Evolutionary conservation across 23 tunicate genomes (phyloP).

Genomic region (Styela plicata): DNA sequence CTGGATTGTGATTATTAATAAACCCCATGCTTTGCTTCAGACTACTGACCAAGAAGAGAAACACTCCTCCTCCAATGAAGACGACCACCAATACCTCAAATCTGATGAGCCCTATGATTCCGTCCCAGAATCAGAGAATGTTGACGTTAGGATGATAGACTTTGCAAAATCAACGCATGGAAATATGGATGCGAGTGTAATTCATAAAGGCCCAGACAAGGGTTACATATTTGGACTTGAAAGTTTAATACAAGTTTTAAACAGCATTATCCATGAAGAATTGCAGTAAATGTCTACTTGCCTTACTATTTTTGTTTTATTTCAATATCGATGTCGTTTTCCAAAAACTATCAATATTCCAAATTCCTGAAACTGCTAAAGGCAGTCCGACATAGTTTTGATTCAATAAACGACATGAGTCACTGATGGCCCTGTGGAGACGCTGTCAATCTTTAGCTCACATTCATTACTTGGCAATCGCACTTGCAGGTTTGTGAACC

Average conservation of each 20-base stretch:
- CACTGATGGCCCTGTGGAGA: too few relatives aligned
- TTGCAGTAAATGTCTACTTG: background rate
- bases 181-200: constrained; percentile 50
- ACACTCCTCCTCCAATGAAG: background rate
- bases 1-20: too few relatives aligned
- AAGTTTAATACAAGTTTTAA: constrained; percentile 54
- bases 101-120: background rate
- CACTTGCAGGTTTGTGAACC: too few relatives aligned
- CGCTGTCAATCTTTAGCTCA: too few relatives aligned
- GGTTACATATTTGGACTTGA: constrained; percentile 94
- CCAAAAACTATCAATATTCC: too few relatives aligned
- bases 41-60: background rate
- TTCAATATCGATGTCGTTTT: too few relatives aligned
- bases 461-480: too few relatives aligned
- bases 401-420: too few relatives aligned
- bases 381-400: too few relatives aligned
- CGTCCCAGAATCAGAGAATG: background rate
- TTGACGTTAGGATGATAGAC: constrained; percentile 87
- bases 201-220: constrained; percentile 95
- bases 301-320: background rate
- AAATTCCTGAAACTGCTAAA: too few relatives aligned
- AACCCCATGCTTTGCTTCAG: too few relatives aligned
- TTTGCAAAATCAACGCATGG: constrained; percentile 92
- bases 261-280: constrained; percentile 32
- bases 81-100: background rate